Conservation (phyloP, 2,888 invertebrate species). For the Drepanosiphum platanoidis region DNA sequence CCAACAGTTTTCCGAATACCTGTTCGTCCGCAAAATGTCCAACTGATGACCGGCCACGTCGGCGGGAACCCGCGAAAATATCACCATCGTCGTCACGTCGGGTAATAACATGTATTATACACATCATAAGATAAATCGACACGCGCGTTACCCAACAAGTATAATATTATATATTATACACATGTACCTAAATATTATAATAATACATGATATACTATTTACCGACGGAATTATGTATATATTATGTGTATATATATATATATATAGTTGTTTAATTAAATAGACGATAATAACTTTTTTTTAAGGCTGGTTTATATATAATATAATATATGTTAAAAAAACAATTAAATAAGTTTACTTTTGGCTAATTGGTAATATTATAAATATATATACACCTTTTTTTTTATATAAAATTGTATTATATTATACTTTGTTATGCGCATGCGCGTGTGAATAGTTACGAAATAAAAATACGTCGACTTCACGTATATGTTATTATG, state of each 20-base stretch:
- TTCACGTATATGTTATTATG: background rate
- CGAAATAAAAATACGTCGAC: background rate
- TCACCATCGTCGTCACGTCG: no score
- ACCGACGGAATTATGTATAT: conserved; percentile 33
- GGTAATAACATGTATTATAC: background rate
- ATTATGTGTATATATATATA: no score
- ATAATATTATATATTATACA: background rate
- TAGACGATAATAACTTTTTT: conserved; percentile 22
- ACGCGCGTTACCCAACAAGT: conserved; percentile 1
- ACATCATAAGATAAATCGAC: background rate
- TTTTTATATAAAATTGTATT: background rate
- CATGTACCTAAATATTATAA: background rate
- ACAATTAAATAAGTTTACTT: conserved; percentile 28
- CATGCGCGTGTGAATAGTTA: no score
- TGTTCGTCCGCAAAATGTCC: conserved; percentile 74
- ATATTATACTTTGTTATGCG: background rate
- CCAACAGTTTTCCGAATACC: conserved; percentile 89
- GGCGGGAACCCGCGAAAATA: no score
- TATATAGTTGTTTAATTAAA: conserved; percentile 23
- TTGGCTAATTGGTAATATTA: conserved; percentile 28
- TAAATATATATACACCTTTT: background rate
- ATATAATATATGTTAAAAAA: conserved; percentile 37
- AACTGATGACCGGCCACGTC: conserved; percentile 39
- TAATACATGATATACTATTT: conserved; percentile 8
- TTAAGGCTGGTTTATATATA: conserved; percentile 40